Base-by-base conservation (phyloP, 2,888 invertebrate species). In the Hypsopygia costalis region DNA sequence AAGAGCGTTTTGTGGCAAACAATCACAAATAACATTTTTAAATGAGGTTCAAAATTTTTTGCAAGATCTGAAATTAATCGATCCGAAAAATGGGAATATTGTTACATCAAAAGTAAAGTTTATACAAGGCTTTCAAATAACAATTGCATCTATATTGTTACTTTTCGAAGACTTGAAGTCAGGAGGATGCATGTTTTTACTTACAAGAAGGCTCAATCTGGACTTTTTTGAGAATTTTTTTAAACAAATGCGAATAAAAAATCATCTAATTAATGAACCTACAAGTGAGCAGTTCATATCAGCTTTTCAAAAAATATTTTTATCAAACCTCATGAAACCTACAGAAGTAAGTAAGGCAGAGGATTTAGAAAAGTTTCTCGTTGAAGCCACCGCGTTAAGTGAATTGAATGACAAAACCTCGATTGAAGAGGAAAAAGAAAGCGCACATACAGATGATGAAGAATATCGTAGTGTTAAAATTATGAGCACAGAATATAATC, bases 1-100 rank as follows among this genome's bases (percentile, higher is more conserved):
- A 49, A 39, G 32, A 32, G 52, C 52, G 7, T 55, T 48, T 41
- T 12, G 43, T 28, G 51, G 54, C 1, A 11, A 40, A 11, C 41
- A 46, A 34, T 33, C 10, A 3, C 55, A 55, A 36, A 46, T 37
- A 33, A 31, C 10, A 4, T 50, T 51, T 41, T 42, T 56, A 8
- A 41, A 46, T 10, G 31, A 49, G 29, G 43, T 49, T 44, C 6
- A 4, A 25, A 12, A 4, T 28, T 51, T 51, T 39, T 48, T 55
- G 31, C 28, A 39, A 37, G 1, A 10, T 3, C 10, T 55, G 16
- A 41, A 49, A 40, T 36, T 45, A 43, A 35, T n/a, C 0, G 20
- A 38, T 38, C 36, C 40, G 1, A 34, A 41, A 10, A 39, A 40
- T 37, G 41, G 40, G 7, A 10, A 22, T 11, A 31, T 46, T 41